Percentiles rank a stretch among this genome's conserved stretches.
phyloP scores from a whole-genome alignment of 2,797 vertebrate species.

The Orientallactaga sibirica region DNA sequence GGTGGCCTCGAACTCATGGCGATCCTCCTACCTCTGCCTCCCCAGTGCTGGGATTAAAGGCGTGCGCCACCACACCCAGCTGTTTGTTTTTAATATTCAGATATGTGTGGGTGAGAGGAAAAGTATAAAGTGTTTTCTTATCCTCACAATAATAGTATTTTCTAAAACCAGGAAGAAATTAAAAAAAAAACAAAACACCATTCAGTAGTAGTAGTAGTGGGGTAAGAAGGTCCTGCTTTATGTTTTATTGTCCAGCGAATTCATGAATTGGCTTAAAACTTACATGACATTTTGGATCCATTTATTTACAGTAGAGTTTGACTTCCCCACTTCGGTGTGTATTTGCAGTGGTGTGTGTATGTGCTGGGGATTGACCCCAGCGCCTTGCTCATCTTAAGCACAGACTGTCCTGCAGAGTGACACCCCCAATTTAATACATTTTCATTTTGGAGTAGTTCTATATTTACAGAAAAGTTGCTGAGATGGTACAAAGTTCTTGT shows the following conservation, averaged over 20 bases:
- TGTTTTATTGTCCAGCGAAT: not conserved
- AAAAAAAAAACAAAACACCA: not conserved
- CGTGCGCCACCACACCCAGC: too few relatives aligned
- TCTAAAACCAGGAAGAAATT: not conserved
- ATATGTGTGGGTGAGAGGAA: not conserved
- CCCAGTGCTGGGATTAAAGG: too few relatives aligned
- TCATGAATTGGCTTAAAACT: not conserved
- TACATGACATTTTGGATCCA: not conserved
- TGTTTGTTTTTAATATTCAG: not conserved
- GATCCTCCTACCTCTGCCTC: too few relatives aligned
- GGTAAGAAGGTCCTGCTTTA: not conserved
- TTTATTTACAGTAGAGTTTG: conserved; percentile 4
- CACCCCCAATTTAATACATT: not conserved
- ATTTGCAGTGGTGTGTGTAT: not conserved
- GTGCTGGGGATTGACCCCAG: not conserved
- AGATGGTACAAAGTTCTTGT: not conserved
- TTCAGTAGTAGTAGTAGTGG: too few relatives aligned
- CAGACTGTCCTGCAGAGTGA: not conserved
- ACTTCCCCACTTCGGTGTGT: not conserved
- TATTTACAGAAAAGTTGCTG: conserved; percentile 14
- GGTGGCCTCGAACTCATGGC: too few relatives aligned
- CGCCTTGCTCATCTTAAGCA: not conserved
- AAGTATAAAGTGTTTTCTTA: not conserved
- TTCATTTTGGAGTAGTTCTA: conserved; percentile 37
- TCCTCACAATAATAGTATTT: not conserved